These are phyloP conservation scores for Oryzias dopingdopingensis DNA, from an alignment of 2,797 vertebrate genomes.

Conservation along the genomic window DNA sequence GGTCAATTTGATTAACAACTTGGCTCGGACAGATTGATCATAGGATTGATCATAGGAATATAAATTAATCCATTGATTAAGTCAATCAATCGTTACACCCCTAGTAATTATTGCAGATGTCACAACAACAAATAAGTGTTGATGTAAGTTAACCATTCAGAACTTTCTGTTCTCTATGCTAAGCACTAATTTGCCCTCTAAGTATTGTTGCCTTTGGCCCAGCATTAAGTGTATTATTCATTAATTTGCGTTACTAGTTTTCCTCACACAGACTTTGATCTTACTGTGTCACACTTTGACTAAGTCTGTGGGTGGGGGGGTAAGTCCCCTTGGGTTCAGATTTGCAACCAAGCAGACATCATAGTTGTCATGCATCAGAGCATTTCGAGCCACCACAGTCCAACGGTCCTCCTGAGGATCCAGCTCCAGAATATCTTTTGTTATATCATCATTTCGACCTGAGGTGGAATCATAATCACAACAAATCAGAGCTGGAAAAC, in stretches of 20 bases:
- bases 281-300: constrained; percentile 64
- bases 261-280: constrained; percentile 36
- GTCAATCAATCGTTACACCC: too few species aligned
- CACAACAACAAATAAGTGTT: constrained; percentile 17
- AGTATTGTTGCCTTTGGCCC: constrained; percentile 40
- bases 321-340: constrained; percentile 91
- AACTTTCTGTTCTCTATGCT: constrained; percentile 28
- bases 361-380: constrained; percentile 96
- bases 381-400: constrained; percentile 84
- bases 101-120: too few species aligned
- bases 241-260: constrained; percentile 30
- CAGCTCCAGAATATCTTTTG: constrained; percentile 93
- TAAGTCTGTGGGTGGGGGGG: constrained; percentile 88
- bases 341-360: constrained; percentile 95
- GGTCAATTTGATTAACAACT: too few species aligned
- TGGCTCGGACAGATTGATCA: too few species aligned
- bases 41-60: too few species aligned
- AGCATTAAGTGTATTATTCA: constrained; percentile 52
- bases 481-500: constrained; percentile 8
- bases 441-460: constrained; percentile 94
- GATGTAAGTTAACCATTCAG: constrained; percentile 27
- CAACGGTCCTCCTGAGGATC: constrained; percentile 92
- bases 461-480: constrained; percentile 30
- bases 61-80: too few species aligned
- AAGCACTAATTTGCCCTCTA: constrained; percentile 25